A percentile compares a stretch with the other conserved stretches of the same genome.
Evolutionary conservation across 2,113 vertebrate species (phyloP).

Genomic region (Psittacula cyanocephala): DNA sequence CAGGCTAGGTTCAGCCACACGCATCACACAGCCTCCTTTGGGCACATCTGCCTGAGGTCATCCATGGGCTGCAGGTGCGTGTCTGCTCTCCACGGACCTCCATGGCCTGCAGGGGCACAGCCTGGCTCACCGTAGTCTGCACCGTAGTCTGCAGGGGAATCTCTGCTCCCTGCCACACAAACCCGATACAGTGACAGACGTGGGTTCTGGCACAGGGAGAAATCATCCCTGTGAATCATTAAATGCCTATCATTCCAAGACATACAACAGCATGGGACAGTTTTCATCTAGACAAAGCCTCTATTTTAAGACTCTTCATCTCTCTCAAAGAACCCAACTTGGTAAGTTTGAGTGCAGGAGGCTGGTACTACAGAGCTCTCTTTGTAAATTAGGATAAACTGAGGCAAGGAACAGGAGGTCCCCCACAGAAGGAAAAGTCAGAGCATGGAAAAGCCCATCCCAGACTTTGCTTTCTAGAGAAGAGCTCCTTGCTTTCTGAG

Average conservation of each 20-base stretch:
- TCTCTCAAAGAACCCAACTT: not conserved
- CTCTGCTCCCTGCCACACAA: not conserved
- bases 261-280: not conserved
- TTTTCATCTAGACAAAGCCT: not conserved
- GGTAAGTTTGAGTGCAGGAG: not conserved
- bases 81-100: not conserved
- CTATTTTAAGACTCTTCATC: not conserved
- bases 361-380: not conserved
- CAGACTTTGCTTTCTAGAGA: not conserved
- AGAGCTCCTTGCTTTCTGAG: not conserved
- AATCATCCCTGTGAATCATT: not conserved
- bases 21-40: not conserved
- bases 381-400: not conserved
- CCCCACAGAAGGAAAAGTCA: not conserved
- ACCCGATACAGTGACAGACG: not conserved
- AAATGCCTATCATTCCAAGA: not conserved
- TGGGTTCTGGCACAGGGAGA: not conserved
- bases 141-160: not conserved
- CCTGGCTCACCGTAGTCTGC: not conserved
- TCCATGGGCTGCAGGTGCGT: not conserved
- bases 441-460: not conserved
- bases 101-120: not conserved
- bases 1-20: not conserved
- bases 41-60: not conserved
- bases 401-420: not conserved